Base-by-base conservation (phyloP, 2,888 invertebrate species). In the Ormyrus nitidulus region DNA sequence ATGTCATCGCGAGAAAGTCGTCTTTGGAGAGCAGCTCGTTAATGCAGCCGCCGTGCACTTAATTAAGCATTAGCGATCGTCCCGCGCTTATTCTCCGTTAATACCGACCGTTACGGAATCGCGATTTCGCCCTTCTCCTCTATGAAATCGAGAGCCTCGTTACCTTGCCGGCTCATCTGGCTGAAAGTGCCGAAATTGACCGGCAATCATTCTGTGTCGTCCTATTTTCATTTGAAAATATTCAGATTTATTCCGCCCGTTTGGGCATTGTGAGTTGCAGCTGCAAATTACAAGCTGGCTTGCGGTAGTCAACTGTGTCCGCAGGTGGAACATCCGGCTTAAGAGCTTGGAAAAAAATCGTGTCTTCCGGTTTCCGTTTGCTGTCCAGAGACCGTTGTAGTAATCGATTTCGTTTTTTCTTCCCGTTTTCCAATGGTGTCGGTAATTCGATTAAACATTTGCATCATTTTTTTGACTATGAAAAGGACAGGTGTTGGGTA, bases 1-100 rank as follows among this genome's bases (percentile, higher is more conserved):
- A 80, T 61, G 68, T 62, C 77, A 76, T 77, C 54, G 10, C 51
- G 81, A 58, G 74, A 81, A 81, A 74, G 71, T 76, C 54, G 34
- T 4, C 49, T 10, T 73, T 5, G 62, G 44, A 61, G 66, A 58
- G 70, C 13, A 71, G 34, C 54, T 54, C 0, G 58, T 66, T 72
- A 71, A 59, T 53, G 54, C 11, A 53, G 9, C 46, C 46, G 56
- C 5, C n/a, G 13, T 19, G 13, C 19, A 44, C 53, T 59, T 77
- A 72, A 77, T 71, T 77, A 77, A 53, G 34, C 48, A 65, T 77
- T 66, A 51, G 48, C 34, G 48, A 54, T 77, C 54, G 34, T 34
- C 34, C 34, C 34, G 34, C 34, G 34, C 34, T 34, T 34, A 19
- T 48, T 59, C 51, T 11, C 2, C 34, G n/a, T 44, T 51, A 53